Evolutionary conservation across 2,797 vertebrate genomes (phyloP).

Genomic region (Tamandua tetradactyla): DNA sequence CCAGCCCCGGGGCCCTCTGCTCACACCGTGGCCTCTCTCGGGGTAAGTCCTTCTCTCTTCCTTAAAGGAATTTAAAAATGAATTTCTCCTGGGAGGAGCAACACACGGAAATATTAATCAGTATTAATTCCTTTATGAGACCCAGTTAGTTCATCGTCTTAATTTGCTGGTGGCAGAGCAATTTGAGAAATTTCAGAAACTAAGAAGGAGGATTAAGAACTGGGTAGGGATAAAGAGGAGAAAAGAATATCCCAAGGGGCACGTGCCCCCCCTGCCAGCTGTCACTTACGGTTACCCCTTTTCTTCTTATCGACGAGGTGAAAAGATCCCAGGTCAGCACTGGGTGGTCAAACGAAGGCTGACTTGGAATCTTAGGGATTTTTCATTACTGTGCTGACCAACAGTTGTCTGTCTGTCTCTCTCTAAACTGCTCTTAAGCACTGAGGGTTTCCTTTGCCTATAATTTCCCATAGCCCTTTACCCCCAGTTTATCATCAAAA

Average conservation of each 20-base stretch:
- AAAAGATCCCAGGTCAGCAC: background rate
- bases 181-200: background rate
- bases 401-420: background rate
- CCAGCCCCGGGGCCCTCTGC: background rate
- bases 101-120: slow-evolving; percentile 54
- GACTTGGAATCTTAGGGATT: background rate
- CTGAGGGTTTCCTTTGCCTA: background rate
- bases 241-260: background rate
- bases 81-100: slow-evolving; percentile 45
- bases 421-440: background rate
- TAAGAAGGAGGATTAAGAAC: background rate
- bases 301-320: background rate
- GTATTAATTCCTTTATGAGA: slow-evolving; percentile 54
- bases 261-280: background rate
- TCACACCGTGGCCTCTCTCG: background rate
- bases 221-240: background rate
- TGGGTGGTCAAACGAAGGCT: background rate
- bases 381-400: background rate
- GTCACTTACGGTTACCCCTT: background rate
- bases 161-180: background rate
- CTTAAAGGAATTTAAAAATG: slow-evolving; percentile 49
- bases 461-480: background rate
- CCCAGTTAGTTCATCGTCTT: slow-evolving; percentile 44
- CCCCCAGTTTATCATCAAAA: background rate
- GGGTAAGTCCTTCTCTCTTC: slow-evolving; percentile 18